Percentiles rank a stretch among this genome's conserved stretches.
Evolutionary conservation across 92 coral and sea anemone genomes (phyloP).

Genomic region (Umimayanthus chanpuru): DNA sequence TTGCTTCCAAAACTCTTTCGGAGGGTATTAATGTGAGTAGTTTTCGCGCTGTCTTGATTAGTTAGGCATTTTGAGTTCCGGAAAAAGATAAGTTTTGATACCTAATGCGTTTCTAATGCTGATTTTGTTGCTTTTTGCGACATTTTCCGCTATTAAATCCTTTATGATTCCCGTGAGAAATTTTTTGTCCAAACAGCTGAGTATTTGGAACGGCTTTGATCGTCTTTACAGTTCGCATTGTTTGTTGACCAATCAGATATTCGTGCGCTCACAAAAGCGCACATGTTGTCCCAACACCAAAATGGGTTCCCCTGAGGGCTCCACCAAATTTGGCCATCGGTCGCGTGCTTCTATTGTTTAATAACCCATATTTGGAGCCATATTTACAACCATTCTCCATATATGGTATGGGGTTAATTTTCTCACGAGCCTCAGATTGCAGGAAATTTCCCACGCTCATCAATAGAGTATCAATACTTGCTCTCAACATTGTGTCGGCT

Average conservation of each 20-base stretch:
- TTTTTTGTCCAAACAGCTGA: conserved; percentile 84
- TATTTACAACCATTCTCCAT: conserved; percentile 85
- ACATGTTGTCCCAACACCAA: conserved; percentile 73
- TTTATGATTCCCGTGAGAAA: conserved; percentile 85
- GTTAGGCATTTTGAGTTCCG: conserved; percentile 20
- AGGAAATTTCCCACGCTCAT: conserved; percentile 99
- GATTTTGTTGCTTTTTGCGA: conserved; percentile 47
- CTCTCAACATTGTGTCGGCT: conserved; percentile 66
- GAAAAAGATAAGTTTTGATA: conserved; percentile 29
- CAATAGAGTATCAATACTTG: conserved; percentile 57
- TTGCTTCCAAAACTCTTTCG: conserved; percentile 1
- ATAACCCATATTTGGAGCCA: conserved; percentile 70
- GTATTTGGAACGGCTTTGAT: conserved; percentile 50
- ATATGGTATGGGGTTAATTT: conserved; percentile 94
- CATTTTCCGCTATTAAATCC: conserved; percentile 42
- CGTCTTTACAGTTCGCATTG: conserved; percentile 70
- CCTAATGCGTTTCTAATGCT: conserved; percentile 41
- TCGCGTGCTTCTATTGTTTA: conserved; percentile 93
- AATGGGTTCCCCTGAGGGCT: conserved; percentile 55
- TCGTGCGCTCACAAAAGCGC: conserved; percentile 70
- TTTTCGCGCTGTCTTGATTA: conserved; percentile 28
- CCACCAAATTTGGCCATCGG: conserved; percentile 71
- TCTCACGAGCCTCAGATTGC: conserved; percentile 98
- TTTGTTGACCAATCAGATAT: conserved; percentile 66
- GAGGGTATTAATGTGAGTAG: background rate